Evolutionary conservation across 2,888 invertebrate species (phyloP), one percentile per base, ranked within the genome.

Genomic region (Aproaerema taeniolella): DNA sequence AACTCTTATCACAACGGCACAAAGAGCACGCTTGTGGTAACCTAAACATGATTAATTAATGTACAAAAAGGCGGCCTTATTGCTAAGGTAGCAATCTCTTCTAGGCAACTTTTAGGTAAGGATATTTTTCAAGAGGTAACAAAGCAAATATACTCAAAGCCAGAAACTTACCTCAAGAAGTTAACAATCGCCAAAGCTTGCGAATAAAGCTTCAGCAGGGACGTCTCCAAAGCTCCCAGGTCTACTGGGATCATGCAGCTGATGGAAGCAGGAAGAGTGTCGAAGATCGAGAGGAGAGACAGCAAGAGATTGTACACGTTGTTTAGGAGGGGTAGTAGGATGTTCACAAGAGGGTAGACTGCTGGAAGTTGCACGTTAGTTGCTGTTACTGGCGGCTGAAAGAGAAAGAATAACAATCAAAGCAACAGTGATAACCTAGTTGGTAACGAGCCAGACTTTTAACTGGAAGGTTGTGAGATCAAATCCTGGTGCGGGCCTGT

Each of bases 221-320:
- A 82, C 0, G 85, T 85, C 31, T 86, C 86, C 28, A 86, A 47
- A 0, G 85, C 83, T 0, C 78, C 71, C 0, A 86, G 43, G 40
- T 86, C 85, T 0, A 86, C 77, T 0, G 85, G 85, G 4, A 86
- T 82, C 14, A 83, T 49, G 32, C 74, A 72, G 52, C 76, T 78
- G 20, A 86, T 67, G 0, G 79, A 68, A 0, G 85, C 63, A 0
- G 85, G 85, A 0, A 86, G 61, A 0, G 83, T 81, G 47, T 86
- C 85, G 50, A 86, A 85, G 43, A 85, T 81, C 0, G 85, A 85
- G 0, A 86, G 67, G 0, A 86, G 67, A 0, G 85, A 82, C 0
- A 86, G 61, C 0, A 86, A 70, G 1, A 86, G 73, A 41, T 85
- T 86, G 61, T 86, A 86, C 0, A 86, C 86, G 59, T 85, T 86